Conservation (phyloP, 2,888 invertebrate genomes). For the Ypsolopha sequella region DNA sequence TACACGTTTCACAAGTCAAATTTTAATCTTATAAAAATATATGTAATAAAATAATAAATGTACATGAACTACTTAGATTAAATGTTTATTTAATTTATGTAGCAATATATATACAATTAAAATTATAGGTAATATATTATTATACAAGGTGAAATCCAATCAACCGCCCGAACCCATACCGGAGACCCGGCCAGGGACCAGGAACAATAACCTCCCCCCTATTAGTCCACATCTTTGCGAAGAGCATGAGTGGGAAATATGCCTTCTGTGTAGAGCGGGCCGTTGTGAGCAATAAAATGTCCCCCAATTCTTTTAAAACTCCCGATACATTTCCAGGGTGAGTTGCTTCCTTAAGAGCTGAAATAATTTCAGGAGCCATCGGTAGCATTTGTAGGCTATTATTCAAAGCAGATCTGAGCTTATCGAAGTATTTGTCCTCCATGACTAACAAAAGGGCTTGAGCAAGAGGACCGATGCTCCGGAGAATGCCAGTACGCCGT, state of each 20-base stretch:
- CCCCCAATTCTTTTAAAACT: conserved; percentile 16
- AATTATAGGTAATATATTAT: too few species aligned
- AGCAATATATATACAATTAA: too few species aligned
- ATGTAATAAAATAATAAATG: too few species aligned
- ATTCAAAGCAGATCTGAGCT: conserved; percentile 9
- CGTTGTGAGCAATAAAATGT: conserved; percentile 15
- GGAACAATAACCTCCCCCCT: neutral
- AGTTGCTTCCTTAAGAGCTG: conserved; percentile 8
- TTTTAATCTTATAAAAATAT: too few species aligned
- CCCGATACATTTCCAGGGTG: conserved; percentile 15
- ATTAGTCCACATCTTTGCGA: conserved; percentile 3
- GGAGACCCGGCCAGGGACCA: too few species aligned
- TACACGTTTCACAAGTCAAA: too few species aligned
- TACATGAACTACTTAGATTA: too few species aligned
- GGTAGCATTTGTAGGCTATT: conserved; percentile 19
- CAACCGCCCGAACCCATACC: too few species aligned
- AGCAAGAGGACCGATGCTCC: conserved; percentile 12
- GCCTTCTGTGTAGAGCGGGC: conserved; percentile 15
- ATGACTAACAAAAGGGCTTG: conserved; percentile 12
- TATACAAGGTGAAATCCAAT: too few species aligned
- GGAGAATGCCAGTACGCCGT: conserved; percentile 11
- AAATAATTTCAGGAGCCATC: conserved; percentile 9
- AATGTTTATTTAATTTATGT: too few species aligned
- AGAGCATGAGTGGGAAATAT: conserved; percentile 12
- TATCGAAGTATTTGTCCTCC: conserved; percentile 13